These are phyloP conservation scores for Perca schrenkii DNA, from an alignment of 2,113 vertebrate species.

Conservation along the genomic window DNA sequence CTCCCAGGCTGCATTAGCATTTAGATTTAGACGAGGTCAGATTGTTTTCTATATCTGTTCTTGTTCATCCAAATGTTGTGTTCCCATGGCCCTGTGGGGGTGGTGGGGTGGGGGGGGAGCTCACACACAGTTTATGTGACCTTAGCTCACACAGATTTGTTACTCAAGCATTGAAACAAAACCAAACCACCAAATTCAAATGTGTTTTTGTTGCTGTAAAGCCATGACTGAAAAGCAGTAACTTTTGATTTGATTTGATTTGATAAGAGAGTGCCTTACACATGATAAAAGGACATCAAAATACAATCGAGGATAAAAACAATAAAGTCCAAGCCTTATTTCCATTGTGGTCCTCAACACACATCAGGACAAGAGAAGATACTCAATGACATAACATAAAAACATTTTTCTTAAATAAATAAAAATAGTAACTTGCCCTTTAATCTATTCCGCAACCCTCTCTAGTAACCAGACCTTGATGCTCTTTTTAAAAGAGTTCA, in stretches of 20 bases:
- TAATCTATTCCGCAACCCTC: no score
- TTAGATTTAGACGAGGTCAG: constrained; percentile 59
- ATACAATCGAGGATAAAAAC: no score
- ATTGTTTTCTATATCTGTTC: constrained; percentile 30
- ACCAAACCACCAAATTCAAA: constrained; percentile 46
- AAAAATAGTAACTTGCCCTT: no score
- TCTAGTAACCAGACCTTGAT: no score
- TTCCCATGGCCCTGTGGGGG: constrained; percentile 23
- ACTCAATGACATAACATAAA: no score
- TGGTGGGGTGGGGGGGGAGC: neutral
- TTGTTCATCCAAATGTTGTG: constrained; percentile 39
- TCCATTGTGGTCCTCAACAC: no score
- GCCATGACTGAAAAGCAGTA: neutral
- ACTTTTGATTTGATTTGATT: neutral
- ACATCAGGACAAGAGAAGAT: no score
- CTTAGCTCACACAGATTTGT: constrained; percentile 36
- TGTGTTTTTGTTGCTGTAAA: constrained; percentile 14
- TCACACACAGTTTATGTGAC: constrained; percentile 8
- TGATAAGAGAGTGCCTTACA: no score
- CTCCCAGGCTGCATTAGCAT: constrained; percentile 57
- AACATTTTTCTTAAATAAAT: no score
- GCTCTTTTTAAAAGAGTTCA: no score
- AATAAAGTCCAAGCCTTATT: no score
- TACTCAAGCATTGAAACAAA: constrained; percentile 26
- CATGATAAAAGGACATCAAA: no score